These are phyloP conservation scores for Aleiodes testaceus DNA, from an alignment of 2,888 invertebrate genomes.

Conservation along the genomic window DNA sequence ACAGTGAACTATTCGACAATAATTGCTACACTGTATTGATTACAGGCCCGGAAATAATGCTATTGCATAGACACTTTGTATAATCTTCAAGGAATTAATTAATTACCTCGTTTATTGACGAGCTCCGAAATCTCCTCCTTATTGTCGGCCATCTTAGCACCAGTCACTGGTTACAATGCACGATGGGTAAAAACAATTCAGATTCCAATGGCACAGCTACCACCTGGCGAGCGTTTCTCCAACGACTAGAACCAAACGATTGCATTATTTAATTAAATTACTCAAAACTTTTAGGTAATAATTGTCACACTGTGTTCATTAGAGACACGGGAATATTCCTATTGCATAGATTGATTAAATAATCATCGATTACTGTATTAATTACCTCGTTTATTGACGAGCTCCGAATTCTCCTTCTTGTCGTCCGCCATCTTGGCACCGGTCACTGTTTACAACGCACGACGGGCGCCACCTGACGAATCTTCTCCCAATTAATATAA, in stretches of 20 bases:
- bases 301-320: neutral
- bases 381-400: conserved; percentile 72
- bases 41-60: conserved; percentile 32
- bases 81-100: conserved; percentile 51
- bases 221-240: conserved; percentile 39
- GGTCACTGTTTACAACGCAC: conserved; percentile 71
- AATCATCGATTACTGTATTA: conserved; percentile 53
- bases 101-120: conserved; percentile 72
- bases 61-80: conserved; percentile 44
- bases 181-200: conserved; percentile 71
- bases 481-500: neutral
- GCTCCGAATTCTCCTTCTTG: conserved; percentile 72
- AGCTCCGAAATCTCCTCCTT: conserved; percentile 72
- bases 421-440: conserved; percentile 74
- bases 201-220: conserved; percentile 42
- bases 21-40: neutral
- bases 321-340: conserved; percentile 33
- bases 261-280: conserved; percentile 56
- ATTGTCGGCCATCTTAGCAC: conserved; percentile 73
- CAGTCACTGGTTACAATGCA: conserved; percentile 72
- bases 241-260: too few relatives aligned
- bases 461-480: conserved; percentile 60
- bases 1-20: conserved; percentile 41
- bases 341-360: conserved; percentile 46
- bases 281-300: conserved; percentile 36